phyloP scores from a whole-genome alignment of 2,797 vertebrate genomes.

The Cygnus olor region DNA sequence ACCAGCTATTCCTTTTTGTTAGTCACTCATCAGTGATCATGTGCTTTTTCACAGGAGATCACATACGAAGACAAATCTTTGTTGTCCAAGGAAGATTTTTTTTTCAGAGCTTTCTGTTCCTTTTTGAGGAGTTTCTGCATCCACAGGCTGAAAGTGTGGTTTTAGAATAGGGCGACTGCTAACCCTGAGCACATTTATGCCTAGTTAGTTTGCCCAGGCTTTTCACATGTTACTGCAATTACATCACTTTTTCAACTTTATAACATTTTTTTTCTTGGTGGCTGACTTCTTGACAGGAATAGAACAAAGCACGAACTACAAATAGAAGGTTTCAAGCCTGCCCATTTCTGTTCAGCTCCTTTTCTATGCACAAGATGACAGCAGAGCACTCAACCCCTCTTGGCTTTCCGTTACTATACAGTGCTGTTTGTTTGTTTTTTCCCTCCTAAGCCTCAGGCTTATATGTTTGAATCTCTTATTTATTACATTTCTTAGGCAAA shows the following conservation, averaged over 20 bases:
- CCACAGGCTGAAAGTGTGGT: not conserved
- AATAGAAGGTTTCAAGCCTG: not conserved
- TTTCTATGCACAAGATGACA: not conserved
- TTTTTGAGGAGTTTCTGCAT: not conserved
- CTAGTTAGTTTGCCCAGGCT: not conserved
- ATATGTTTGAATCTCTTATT: conserved; percentile 9
- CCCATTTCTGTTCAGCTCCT: not conserved
- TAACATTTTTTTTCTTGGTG: not conserved
- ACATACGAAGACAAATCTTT: not conserved
- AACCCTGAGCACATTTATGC: not conserved
- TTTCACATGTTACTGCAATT: conserved; percentile 21
- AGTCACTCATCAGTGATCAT: not conserved
- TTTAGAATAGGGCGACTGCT: not conserved
- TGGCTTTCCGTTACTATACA: not conserved
- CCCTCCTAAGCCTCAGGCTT: not conserved
- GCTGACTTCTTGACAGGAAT: not conserved
- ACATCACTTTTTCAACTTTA: conserved; percentile 14
- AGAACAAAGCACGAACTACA: not conserved
- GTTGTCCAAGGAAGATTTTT: not conserved
- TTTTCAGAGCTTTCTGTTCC: not conserved
- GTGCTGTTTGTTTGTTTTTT: not conserved
- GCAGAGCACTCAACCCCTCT: not conserved
- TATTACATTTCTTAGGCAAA: not conserved
- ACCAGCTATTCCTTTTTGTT: not conserved
- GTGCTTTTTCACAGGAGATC: not conserved